A percentile compares a stretch with the other conserved stretches of the same genome.
Conservation (phyloP, 2,113 vertebrate genomes). For the Zosterops hypoxanthus region DNA sequence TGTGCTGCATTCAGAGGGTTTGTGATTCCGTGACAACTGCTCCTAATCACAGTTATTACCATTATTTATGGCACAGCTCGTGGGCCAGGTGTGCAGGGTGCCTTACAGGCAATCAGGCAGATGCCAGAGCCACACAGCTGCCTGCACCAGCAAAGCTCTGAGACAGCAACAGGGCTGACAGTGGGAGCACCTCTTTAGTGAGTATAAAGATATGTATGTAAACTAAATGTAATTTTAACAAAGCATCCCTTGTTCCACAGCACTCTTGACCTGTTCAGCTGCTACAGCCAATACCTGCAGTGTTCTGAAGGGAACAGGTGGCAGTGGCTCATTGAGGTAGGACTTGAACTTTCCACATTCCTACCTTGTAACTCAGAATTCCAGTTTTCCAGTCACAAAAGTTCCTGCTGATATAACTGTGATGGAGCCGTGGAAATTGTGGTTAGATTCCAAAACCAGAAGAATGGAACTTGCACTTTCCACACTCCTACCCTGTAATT, state of each 20-base stretch:
- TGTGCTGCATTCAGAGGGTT: not conserved
- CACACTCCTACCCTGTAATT: too few relatives aligned
- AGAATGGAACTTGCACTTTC: not conserved
- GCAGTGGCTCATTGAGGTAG: not conserved
- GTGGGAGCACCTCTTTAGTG: not conserved
- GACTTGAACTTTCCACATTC: not conserved
- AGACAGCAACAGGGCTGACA: not conserved
- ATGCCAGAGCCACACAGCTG: not conserved
- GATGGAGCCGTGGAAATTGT: not conserved
- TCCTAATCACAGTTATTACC: conserved; percentile 1
- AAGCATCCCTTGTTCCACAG: not conserved
- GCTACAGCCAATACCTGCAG: not conserved
- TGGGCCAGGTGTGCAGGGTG: not conserved
- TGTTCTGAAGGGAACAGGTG: not conserved
- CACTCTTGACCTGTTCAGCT: not conserved
- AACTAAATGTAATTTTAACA: not conserved
- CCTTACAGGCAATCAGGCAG: not conserved
- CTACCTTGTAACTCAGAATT: not conserved
- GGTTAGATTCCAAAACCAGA: not conserved
- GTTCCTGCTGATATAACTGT: accelerated
- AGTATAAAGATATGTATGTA: not conserved
- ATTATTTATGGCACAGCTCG: not conserved
- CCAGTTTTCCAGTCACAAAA: not conserved
- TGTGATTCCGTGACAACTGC: not conserved
- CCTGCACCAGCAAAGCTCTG: not conserved